Percentiles rank a stretch among this genome's conserved stretches.
Evolutionary conservation across 1,140 invertebrate genomes (phyloP).

Genomic region (Pteromalus puparum): DNA sequence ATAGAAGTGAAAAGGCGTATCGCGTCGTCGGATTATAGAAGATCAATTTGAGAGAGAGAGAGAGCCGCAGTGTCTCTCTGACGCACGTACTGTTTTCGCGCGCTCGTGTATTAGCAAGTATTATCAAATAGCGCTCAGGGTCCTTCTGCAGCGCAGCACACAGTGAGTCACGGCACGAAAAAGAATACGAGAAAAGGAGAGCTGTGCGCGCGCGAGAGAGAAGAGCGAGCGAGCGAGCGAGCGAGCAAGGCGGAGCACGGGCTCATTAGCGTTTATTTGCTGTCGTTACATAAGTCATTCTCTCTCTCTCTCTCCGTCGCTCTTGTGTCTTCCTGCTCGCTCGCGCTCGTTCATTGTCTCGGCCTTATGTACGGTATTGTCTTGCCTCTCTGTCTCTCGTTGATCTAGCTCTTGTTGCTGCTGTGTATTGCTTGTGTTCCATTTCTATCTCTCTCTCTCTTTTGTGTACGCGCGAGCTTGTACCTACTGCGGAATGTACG

Average conservation of each 20-base stretch:
- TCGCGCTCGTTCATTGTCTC: conserved; percentile 41
- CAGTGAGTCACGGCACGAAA: not conserved
- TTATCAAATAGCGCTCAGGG: conserved; percentile 30
- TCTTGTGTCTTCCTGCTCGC: conserved; percentile 45
- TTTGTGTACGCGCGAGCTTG: not conserved
- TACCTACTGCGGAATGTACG: not conserved
- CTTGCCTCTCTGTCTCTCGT: conserved; percentile 9
- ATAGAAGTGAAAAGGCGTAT: too few relatives aligned
- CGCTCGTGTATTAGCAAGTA: conserved; percentile 9
- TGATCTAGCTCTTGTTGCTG: conserved; percentile 1
- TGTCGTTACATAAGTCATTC: conserved; percentile 72
- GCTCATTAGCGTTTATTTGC: conserved; percentile 75
- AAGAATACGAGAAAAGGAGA: conserved; percentile 34
- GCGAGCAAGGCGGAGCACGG: conserved; percentile 63
- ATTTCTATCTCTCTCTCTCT: conserved; percentile 4
- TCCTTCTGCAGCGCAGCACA: not conserved
- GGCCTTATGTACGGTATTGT: conserved; percentile 27
- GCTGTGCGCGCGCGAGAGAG: conserved; percentile 39
- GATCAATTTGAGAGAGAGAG: too few relatives aligned
- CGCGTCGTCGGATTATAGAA: too few relatives aligned
- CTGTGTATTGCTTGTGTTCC: not conserved
- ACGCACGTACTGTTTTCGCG: not conserved
- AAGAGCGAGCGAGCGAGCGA: conserved; percentile 53
- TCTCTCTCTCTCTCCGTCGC: conserved; percentile 51
- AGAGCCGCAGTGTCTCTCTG: too few relatives aligned